Percentiles rank a stretch among this genome's conserved stretches.
Evolutionary conservation across 1,140 invertebrate genomes (phyloP).

Genomic region (Cotesia vestalis): DNA sequence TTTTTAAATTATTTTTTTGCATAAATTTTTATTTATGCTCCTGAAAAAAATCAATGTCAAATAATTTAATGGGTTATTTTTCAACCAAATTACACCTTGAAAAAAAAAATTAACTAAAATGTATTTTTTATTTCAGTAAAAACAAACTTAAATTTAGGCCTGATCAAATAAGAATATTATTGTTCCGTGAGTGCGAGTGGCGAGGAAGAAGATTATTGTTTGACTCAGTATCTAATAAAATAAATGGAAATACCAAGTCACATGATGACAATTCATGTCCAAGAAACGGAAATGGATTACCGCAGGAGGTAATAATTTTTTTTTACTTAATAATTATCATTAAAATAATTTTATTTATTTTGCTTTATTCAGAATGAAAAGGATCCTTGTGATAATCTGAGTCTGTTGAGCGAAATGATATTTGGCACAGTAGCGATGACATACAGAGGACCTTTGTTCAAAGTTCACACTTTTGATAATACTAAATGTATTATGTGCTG

Average conservation of each 20-base stretch:
- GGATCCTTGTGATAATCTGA: conserved; percentile 72
- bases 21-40: too few relatives aligned
- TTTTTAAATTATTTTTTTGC: too few relatives aligned
- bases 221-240: conserved; percentile 77
- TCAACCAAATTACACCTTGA: too few relatives aligned
- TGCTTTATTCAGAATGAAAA: conserved; percentile 44
- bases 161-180: conserved; percentile 78
- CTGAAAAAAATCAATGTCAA: too few relatives aligned
- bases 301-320: conserved; percentile 30
- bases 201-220: conserved; percentile 82
- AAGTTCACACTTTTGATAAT: conserved; percentile 78
- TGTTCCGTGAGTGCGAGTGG: conserved; percentile 87
- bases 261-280: conserved; percentile 29
- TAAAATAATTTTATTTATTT: conserved; percentile 17
- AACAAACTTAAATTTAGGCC: conserved; percentile 66
- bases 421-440: conserved; percentile 90
- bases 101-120: too few relatives aligned
- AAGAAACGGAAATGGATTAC: conserved; percentile 35
- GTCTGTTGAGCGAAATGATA: conserved; percentile 85
- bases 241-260: conserved; percentile 23
- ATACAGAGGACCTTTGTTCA: conserved; percentile 83
- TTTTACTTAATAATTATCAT: background rate
- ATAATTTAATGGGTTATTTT: too few relatives aligned
- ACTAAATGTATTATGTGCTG: conserved; percentile 79
- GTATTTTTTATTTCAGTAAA: conserved; percentile 23